A percentile compares a stretch with the other conserved stretches of the same genome.
Conservation (phyloP, 2,113 vertebrate species). For the Lasiurus borealis region DNA sequence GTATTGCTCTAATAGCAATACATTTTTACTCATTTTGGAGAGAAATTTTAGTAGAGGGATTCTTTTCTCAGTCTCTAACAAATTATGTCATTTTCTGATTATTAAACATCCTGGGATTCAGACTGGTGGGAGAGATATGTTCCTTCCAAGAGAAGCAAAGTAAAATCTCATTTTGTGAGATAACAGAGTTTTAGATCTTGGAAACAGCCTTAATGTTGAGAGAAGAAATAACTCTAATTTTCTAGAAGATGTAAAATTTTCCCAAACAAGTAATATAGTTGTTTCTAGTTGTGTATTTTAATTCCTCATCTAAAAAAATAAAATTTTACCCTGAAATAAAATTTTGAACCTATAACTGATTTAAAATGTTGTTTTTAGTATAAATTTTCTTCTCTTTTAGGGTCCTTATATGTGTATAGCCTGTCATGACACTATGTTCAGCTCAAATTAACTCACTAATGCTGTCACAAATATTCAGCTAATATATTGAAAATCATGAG, state of each 20-base stretch:
- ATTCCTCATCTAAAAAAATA: not conserved
- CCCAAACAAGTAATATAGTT: not conserved
- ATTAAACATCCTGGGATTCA: not conserved
- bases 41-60: not conserved
- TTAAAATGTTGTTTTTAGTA: not conserved
- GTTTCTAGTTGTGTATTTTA: not conserved
- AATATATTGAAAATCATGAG: not conserved
- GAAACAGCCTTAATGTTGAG: conserved; percentile 21
- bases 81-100: not conserved
- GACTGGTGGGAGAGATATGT: not conserved
- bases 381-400: not conserved
- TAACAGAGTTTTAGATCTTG: not conserved
- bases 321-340: not conserved
- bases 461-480: not conserved
- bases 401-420: not conserved
- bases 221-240: not conserved
- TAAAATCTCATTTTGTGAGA: not conserved
- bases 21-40: not conserved
- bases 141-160: not conserved
- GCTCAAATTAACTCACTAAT: not conserved
- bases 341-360: not conserved
- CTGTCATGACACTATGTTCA: not conserved
- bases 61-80: not conserved
- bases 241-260: conserved; percentile 1
- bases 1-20: not conserved